phyloP scores from a whole-genome alignment of 1,140 invertebrate genomes.

The Hypothenemus hampei region DNA sequence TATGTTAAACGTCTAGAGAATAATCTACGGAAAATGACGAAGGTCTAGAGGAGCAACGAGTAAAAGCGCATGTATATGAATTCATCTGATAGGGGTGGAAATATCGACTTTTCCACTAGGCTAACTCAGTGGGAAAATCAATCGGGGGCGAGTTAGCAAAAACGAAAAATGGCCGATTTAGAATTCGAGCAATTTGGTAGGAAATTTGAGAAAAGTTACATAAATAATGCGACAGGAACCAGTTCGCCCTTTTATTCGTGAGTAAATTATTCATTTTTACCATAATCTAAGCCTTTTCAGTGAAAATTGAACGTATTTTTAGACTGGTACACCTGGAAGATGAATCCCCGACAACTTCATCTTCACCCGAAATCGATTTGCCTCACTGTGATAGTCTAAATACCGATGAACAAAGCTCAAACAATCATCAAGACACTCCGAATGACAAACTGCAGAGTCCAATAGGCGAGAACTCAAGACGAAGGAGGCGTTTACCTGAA shows the following conservation, averaged over 20 bases:
- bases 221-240: constrained; percentile 67
- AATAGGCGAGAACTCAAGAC: constrained; percentile 57
- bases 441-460: neutral
- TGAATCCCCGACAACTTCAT: constrained; percentile 71
- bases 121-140: constrained; percentile 11
- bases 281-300: neutral
- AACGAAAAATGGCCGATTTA: constrained; percentile 73
- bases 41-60: no score
- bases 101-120: constrained; percentile 4
- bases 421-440: neutral
- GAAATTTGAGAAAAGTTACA: constrained; percentile 74
- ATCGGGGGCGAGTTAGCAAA: constrained; percentile 1
- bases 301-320: constrained; percentile 2
- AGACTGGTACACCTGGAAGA: constrained; percentile 74
- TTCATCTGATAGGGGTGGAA: no score
- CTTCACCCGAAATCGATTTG: constrained; percentile 49
- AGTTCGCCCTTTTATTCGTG: constrained; percentile 67
- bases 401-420: constrained; percentile 24
- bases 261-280: constrained; percentile 43
- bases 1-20: no score
- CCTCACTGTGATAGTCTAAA: constrained; percentile 43
- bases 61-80: no score
- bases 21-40: no score
- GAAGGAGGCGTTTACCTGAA: constrained; percentile 76
- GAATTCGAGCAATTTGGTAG: constrained; percentile 85